A percentile compares a stretch with the other conserved stretches of the same genome.
These are phyloP conservation scores for Poecilia latipinna DNA, from an alignment of 2,113 vertebrate species.

Conservation along the genomic window DNA sequence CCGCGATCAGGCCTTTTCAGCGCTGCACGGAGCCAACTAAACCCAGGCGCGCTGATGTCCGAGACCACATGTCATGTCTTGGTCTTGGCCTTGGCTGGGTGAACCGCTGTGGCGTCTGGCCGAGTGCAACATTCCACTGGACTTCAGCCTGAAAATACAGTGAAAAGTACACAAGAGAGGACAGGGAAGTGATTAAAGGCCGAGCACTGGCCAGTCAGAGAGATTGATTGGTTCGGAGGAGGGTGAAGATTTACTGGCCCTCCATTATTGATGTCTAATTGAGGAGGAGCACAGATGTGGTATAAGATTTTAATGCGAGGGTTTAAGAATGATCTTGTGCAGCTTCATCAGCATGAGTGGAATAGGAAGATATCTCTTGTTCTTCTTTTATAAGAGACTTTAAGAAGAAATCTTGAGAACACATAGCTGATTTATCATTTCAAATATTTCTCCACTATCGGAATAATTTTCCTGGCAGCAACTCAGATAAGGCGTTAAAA, in stretches of 20 bases:
- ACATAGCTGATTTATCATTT: background rate
- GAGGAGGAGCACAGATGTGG: constrained; percentile 32
- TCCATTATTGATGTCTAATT: constrained; percentile 69
- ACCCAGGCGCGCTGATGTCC: constrained; percentile 6
- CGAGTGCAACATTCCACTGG: constrained; percentile 6
- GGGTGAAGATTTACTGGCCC: constrained; percentile 63
- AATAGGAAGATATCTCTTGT: constrained; percentile 3
- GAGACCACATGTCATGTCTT: constrained; percentile 8
- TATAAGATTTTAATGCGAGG: constrained; percentile 32
- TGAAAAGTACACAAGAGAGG: constrained; percentile 23
- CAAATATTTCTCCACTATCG: too few relatives aligned
- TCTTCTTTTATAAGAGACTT: constrained; percentile 4
- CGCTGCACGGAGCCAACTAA: background rate
- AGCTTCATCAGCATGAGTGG: background rate
- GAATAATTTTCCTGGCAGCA: background rate
- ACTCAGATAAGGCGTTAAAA: too few relatives aligned
- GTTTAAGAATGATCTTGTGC: constrained; percentile 9
- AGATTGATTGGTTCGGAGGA: constrained; percentile 69
- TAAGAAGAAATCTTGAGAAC: background rate
- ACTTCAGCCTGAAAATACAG: constrained; percentile 27
- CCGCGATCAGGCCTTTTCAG: background rate
- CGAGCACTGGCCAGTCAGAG: constrained; percentile 26
- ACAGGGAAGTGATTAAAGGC: constrained; percentile 36
- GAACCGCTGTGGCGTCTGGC: constrained; percentile 1
- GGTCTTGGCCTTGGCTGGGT: background rate